Evolutionary conservation across 2,888 invertebrate genomes (phyloP).

Genomic region (Atethmia centrago): DNA sequence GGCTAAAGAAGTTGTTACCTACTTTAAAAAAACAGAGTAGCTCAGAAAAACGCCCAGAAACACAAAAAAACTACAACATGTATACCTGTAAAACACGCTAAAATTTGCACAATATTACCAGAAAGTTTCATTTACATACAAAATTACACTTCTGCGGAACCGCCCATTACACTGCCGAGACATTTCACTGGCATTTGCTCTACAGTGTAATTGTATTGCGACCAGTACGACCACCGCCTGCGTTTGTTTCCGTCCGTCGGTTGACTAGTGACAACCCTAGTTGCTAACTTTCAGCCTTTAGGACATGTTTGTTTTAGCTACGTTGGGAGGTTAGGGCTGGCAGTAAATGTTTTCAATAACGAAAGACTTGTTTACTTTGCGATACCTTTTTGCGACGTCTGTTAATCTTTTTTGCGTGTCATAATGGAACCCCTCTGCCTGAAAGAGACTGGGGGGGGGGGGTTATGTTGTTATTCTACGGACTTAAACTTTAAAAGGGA

Average conservation of each 20-base stretch:
- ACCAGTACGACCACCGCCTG: conserved; percentile 29
- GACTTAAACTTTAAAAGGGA: neutral
- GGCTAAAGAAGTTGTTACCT: too few species aligned
- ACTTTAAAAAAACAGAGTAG: neutral
- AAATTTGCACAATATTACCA: conserved; percentile 35
- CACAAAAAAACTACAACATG: neutral
- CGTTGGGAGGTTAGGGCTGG: conserved; percentile 14
- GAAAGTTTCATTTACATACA: conserved; percentile 41
- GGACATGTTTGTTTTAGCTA: conserved; percentile 39
- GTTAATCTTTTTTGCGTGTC: conserved; percentile 16
- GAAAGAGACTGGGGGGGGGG: too few species aligned
- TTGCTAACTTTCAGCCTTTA: conserved; percentile 40
- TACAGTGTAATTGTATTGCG: conserved; percentile 49
- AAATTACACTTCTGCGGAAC: conserved; percentile 37
- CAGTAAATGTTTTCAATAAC: conserved; percentile 48
- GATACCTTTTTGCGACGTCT: conserved; percentile 21
- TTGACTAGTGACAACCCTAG: conserved; percentile 45
- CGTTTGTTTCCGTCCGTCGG: conserved; percentile 34
- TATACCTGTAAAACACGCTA: conserved; percentile 14
- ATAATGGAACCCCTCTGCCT: neutral
- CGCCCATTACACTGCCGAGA: conserved; percentile 33
- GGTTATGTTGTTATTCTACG: neutral
- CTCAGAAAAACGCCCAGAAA: neutral
- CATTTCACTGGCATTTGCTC: conserved; percentile 35
- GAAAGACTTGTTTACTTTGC: conserved; percentile 16